Conservation (phyloP, 2,113 vertebrate genomes). For the Diadophis punctatus region DNA sequence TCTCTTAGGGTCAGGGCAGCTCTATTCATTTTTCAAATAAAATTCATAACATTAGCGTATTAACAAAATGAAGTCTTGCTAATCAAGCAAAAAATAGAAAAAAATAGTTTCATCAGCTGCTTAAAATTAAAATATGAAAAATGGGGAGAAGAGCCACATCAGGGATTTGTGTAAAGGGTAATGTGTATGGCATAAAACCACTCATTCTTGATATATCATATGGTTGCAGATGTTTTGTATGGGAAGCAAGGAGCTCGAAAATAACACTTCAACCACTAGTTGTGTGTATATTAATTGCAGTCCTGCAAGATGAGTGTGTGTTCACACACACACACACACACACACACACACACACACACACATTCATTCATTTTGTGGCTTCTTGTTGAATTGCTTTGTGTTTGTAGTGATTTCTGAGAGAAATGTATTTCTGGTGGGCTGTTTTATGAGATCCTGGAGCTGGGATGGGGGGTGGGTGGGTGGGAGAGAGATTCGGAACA, state of each 20-base stretch:
- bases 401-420: constrained; percentile 16
- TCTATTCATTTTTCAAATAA: background rate
- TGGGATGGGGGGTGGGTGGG: constrained; percentile 25
- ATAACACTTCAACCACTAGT: background rate
- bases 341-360: no score
- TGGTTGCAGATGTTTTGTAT: background rate
- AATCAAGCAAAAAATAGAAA: background rate
- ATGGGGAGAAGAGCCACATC: background rate
- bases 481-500: constrained; percentile 74
- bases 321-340: background rate
- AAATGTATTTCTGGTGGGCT: constrained; percentile 50
- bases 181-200: background rate
- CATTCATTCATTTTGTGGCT: background rate
- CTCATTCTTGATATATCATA: background rate
- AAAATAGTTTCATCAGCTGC: background rate
- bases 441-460: constrained; percentile 62
- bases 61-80: background rate
- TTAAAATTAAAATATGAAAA: background rate
- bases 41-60: background rate
- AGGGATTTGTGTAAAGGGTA: background rate
- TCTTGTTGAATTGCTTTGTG: background rate
- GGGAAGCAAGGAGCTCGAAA: background rate
- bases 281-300: background rate
- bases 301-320: background rate
- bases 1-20: background rate